Conservation (phyloP, 2,113 vertebrate species). For the Haemorhous mexicanus region DNA sequence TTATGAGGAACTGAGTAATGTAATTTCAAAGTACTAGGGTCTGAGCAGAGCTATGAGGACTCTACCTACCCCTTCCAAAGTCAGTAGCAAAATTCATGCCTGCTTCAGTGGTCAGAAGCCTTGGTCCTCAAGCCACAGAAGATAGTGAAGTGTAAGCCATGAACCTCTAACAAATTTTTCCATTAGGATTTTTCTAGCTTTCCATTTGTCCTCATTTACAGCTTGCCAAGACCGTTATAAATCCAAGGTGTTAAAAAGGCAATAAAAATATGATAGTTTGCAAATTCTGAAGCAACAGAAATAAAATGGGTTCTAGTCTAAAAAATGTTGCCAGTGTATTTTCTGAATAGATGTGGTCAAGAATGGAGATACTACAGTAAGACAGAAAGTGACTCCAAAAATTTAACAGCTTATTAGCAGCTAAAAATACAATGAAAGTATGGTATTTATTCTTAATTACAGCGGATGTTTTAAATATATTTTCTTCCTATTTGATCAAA, state of each 20-base stretch:
- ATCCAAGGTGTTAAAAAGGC: neutral
- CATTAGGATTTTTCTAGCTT: neutral
- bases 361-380: neutral
- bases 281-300: neutral
- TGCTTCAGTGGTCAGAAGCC: neutral
- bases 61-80: neutral
- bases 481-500: neutral
- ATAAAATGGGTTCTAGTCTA: neutral
- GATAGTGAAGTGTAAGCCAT: accelerated
- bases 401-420: neutral
- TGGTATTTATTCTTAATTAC: neutral
- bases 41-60: neutral
- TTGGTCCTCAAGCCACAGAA: neutral
- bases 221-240: neutral
- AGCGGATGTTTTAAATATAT: neutral
- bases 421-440: neutral
- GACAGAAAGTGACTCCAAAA: neutral
- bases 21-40: neutral
- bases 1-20: neutral
- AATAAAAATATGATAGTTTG: neutral
- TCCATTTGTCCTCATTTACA: neutral
- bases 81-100: neutral
- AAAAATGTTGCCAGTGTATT: neutral
- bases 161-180: neutral
- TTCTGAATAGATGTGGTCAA: neutral